These are phyloP conservation scores for Meteorus sp. DNA, from an alignment of 1,140 invertebrate species.

Conservation along the genomic window DNA sequence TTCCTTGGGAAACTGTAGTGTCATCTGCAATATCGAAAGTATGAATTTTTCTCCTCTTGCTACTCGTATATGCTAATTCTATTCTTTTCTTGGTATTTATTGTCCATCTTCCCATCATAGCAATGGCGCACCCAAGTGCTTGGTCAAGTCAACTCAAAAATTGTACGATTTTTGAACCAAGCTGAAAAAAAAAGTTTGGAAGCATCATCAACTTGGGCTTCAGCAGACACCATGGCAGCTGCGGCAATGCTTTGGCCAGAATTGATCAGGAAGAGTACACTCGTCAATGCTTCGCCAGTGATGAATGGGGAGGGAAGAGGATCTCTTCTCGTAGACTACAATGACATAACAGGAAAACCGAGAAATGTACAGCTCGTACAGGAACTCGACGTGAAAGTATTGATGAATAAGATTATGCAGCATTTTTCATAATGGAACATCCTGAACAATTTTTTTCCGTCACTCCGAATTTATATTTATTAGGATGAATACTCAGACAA, in stretches of 20 bases:
- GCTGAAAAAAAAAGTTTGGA: slow-evolving; percentile 43
- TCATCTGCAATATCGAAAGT: slow-evolving; percentile 17
- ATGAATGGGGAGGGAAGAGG: slow-evolving; percentile 32
- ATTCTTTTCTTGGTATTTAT: not conserved
- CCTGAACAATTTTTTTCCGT: too few species aligned
- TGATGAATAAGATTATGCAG: slow-evolving; percentile 32
- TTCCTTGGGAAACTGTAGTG: slow-evolving; percentile 39
- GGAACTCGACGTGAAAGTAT: slow-evolving; percentile 30
- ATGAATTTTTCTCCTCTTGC: slow-evolving; percentile 16
- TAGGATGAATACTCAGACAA: too few species aligned
- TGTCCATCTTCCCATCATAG: slow-evolving; percentile 37
- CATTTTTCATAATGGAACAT: slow-evolving; percentile 35
- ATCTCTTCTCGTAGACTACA: slow-evolving; percentile 38
- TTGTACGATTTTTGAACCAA: slow-evolving; percentile 54
- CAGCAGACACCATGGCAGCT: slow-evolving; percentile 43
- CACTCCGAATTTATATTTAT: too few species aligned
- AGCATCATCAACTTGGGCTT: slow-evolving; percentile 32
- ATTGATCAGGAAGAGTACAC: slow-evolving; percentile 24
- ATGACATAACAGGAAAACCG: slow-evolving; percentile 20
- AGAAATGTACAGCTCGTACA: slow-evolving; percentile 39
- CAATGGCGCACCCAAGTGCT: slow-evolving; percentile 51
- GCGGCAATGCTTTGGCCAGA: slow-evolving; percentile 43
- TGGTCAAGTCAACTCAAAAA: slow-evolving; percentile 42
- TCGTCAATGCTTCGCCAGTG: slow-evolving; percentile 34
- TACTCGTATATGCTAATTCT: not conserved